Conservation (phyloP, 2,113 vertebrate genomes). For the Larimichthys crocea region DNA sequence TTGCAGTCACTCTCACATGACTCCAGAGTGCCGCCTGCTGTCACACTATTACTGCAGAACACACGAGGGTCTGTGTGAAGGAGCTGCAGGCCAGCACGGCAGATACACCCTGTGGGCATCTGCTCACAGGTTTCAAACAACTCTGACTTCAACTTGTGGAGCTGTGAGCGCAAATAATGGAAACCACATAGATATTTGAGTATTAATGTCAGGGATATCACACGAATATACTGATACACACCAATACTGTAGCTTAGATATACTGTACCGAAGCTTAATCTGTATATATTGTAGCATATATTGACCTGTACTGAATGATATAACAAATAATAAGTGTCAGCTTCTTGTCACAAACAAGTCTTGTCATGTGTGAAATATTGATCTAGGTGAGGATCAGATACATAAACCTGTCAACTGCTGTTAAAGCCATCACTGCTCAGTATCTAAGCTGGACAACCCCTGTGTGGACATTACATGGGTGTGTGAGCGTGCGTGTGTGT, state of each 20-base stretch:
- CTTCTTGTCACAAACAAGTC: conserved; percentile 61
- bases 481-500: conserved; percentile 49
- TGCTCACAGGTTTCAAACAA: background rate
- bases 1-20: background rate
- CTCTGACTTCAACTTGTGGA: conserved; percentile 3
- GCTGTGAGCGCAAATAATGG: background rate
- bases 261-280: conserved; percentile 49
- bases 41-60: conserved; percentile 26
- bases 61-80: conserved; percentile 26
- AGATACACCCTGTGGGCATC: conserved; percentile 16
- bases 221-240: conserved; percentile 48
- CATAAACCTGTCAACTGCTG: conserved; percentile 66
- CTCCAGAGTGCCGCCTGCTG: conserved; percentile 58
- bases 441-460: background rate
- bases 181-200: background rate
- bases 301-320: conserved; percentile 55
- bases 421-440: conserved; percentile 43
- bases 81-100: conserved; percentile 11
- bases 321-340: conserved; percentile 49
- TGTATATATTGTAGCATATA: conserved; percentile 58
- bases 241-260: conserved; percentile 56
- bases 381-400: conserved; percentile 47
- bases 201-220: conserved; percentile 23
- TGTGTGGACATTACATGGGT: conserved; percentile 1
- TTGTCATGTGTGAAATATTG: conserved; percentile 62